phyloP scores from a whole-genome alignment of 2,888 invertebrate genomes.

The Oscheius onirici region DNA sequence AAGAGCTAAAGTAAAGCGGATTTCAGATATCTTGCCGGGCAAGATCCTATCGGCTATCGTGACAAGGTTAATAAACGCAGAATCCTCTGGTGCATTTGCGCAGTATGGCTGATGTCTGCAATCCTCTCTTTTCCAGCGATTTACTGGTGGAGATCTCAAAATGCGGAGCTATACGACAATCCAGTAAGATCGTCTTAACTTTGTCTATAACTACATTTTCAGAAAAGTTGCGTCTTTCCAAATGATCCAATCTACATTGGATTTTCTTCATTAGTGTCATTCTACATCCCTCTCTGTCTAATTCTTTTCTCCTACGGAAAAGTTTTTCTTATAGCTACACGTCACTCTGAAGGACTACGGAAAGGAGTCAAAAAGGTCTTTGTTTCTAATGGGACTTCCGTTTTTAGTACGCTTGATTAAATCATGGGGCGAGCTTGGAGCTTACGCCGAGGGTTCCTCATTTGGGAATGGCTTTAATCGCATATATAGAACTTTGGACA shows the following conservation, averaged over 20 bases:
- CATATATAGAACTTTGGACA: slow-evolving; percentile 11
- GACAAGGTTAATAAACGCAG: slow-evolving; percentile 89
- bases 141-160: slow-evolving; percentile 77
- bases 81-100: slow-evolving; percentile 87
- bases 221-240: slow-evolving; percentile 33
- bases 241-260: slow-evolving; percentile 87
- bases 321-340: slow-evolving; percentile 74
- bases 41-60: slow-evolving; percentile 96
- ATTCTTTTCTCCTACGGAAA: slow-evolving; percentile 98
- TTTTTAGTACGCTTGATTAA: slow-evolving; percentile 26
- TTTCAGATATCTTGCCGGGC: slow-evolving; percentile 90
- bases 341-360: slow-evolving; percentile 61
- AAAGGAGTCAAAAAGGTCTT: slow-evolving; percentile 66
- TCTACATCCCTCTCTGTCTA: slow-evolving; percentile 93
- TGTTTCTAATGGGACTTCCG: slow-evolving; percentile 26
- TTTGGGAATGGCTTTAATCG: slow-evolving; percentile 1
- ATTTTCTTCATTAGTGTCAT: slow-evolving; percentile 96
- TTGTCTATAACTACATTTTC: slow-evolving; percentile 14
- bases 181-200: slow-evolving; percentile 33
- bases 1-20: not conserved
- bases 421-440: slow-evolving; percentile 21
- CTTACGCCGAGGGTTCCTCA: not conserved
- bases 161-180: slow-evolving; percentile 67
- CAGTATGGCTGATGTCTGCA: slow-evolving; percentile 95
- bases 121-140: slow-evolving; percentile 98